These are phyloP conservation scores for Dynastes tityus DNA, from an alignment of 2,888 invertebrate species.

Conservation along the genomic window DNA sequence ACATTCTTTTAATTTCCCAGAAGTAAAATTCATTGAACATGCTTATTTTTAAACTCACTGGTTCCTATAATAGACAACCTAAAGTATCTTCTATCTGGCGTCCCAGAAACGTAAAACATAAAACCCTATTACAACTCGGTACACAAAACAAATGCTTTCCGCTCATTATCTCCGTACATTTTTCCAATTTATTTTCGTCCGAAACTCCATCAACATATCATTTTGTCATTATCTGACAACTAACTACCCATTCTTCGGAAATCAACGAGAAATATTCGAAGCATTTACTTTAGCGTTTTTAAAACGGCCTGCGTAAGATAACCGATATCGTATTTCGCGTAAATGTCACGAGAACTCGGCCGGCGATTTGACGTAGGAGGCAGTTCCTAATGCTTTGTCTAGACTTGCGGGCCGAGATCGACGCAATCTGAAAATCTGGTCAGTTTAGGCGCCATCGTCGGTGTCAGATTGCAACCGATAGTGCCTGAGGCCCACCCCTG, in stretches of 20 bases:
- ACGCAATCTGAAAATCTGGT: constrained; percentile 59
- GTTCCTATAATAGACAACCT: too few relatives aligned
- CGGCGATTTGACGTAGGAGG: constrained; percentile 48
- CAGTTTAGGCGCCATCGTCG: constrained; percentile 58
- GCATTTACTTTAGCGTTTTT: constrained; percentile 22
- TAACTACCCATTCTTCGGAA: constrained; percentile 16
- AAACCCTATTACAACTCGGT: neutral
- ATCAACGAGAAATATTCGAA: constrained; percentile 16
- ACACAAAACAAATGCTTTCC: neutral
- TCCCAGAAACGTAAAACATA: too few relatives aligned
- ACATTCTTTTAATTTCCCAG: too few relatives aligned
- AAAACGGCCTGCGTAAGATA: constrained; percentile 42
- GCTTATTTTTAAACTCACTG: too few relatives aligned
- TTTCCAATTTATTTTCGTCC: constrained; percentile 7
- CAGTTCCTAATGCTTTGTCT: constrained; percentile 57
- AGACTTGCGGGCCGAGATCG: constrained; percentile 61
- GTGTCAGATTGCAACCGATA: constrained; percentile 58
- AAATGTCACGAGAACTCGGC: constrained; percentile 49
- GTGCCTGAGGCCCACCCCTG: constrained; percentile 25
- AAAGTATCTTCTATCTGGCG: too few relatives aligned
- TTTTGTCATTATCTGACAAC: constrained; percentile 7
- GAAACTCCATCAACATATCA: neutral
- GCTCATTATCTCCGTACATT: neutral
- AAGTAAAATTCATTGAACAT: too few relatives aligned
- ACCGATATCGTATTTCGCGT: constrained; percentile 48